Conservation (phyloP, 1,140 invertebrate species). For the Campodea augens region DNA sequence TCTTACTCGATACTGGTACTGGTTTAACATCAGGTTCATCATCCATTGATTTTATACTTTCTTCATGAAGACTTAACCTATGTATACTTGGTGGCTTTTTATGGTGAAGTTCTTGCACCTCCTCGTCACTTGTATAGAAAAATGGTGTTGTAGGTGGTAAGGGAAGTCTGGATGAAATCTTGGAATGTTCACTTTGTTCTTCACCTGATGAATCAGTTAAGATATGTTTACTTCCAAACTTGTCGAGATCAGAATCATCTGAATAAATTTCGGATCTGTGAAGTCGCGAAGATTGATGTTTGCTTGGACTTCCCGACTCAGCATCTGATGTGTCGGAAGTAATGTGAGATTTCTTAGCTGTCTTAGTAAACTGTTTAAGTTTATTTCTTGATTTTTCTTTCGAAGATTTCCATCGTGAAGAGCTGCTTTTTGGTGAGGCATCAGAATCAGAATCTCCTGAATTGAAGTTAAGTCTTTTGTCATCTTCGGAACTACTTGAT, state of each 20-base stretch:
- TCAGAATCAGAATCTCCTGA: neutral
- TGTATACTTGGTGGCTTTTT: too few species aligned
- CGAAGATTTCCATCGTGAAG: slow-evolving; percentile 5
- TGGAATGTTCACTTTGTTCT: too few species aligned
- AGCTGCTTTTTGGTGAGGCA: slow-evolving; percentile 2
- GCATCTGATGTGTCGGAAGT: slow-evolving; percentile 26
- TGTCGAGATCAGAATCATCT: slow-evolving; percentile 32
- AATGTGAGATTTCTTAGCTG: slow-evolving; percentile 31
- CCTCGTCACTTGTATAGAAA: too few species aligned
- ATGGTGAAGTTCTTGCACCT: too few species aligned
- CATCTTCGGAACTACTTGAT: slow-evolving; percentile 35
- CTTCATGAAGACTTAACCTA: too few species aligned
- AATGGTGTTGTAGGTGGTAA: too few species aligned
- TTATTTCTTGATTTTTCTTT: slow-evolving; percentile 24
- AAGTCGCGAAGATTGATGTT: neutral
- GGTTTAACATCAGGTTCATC: too few species aligned
- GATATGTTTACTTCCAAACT: neutral
- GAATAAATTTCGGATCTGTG: slow-evolving; percentile 4
- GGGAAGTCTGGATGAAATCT: too few species aligned
- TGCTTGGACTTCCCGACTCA: slow-evolving; percentile 1
- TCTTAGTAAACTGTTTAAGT: slow-evolving; percentile 18
- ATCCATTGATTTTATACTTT: too few species aligned
- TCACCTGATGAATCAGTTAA: slow-evolving; percentile 4
- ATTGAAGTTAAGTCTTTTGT: slow-evolving; percentile 16
- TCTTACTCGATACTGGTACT: slow-evolving; percentile 21